These are phyloP conservation scores for Chrysopa pallens DNA, from an alignment of 1,140 invertebrate species.

Conservation along the genomic window DNA sequence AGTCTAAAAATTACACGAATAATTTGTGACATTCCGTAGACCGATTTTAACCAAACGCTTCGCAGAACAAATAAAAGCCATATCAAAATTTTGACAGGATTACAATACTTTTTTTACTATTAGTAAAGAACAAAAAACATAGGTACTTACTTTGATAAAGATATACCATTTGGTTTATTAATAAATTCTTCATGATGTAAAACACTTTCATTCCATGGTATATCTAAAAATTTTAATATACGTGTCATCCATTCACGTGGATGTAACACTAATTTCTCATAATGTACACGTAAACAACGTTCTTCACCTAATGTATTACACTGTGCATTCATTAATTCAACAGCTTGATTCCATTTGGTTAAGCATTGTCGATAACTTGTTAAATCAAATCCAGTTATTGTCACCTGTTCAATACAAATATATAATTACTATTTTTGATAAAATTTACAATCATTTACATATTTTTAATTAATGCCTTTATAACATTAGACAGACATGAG, in stretches of 20 bases:
- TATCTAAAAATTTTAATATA: conserved; percentile 78
- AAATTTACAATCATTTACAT: conserved; percentile 1
- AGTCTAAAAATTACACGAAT: too few species aligned
- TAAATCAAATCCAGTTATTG: conserved; percentile 94
- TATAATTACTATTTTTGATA: background rate
- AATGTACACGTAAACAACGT: conserved; percentile 72
- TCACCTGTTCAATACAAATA: conserved; percentile 43
- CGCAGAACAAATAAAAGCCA: too few species aligned
- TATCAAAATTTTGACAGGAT: too few species aligned
- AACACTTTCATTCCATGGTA: conserved; percentile 91
- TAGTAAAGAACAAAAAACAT: too few species aligned
- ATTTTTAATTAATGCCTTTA: background rate
- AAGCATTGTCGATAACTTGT: conserved; percentile 84
- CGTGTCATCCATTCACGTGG: conserved; percentile 77
- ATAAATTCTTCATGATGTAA: conserved; percentile 95
- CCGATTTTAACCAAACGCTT: too few species aligned
- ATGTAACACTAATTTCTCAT: conserved; percentile 93
- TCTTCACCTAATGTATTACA: conserved; percentile 72
- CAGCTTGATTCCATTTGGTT: conserved; percentile 90
- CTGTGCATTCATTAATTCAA: conserved; percentile 86
- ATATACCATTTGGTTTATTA: conserved; percentile 79
- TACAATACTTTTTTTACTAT: too few species aligned
- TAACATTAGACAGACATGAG: background rate
- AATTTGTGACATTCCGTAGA: too few species aligned
- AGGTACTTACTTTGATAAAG: conserved; percentile 75